Percentiles rank a stretch among this genome's conserved stretches.
Conservation (phyloP, 2,797 vertebrate species). For the Epinephelus awoara region DNA sequence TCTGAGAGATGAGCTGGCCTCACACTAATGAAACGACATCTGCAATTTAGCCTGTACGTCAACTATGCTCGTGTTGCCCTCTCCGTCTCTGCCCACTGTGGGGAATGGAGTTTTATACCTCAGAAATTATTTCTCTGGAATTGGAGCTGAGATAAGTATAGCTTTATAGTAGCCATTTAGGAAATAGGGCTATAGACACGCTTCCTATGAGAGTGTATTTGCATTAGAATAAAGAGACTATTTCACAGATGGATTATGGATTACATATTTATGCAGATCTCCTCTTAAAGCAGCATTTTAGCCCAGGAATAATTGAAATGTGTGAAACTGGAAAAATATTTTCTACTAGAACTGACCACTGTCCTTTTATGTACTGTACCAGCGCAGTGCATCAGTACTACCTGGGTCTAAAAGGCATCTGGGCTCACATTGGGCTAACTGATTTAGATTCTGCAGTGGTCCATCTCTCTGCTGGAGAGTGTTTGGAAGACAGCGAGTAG, state of each 20-base stretch:
- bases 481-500: constrained; percentile 32
- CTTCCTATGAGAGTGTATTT: constrained; percentile 38
- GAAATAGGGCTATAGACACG: constrained; percentile 20
- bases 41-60: constrained; percentile 75
- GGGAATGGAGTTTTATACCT: constrained; percentile 55
- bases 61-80: constrained; percentile 54
- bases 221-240: constrained; percentile 37
- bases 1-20: constrained; percentile 72
- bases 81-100: constrained; percentile 49
- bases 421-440: constrained; percentile 21
- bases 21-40: constrained; percentile 79
- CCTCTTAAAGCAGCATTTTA: constrained; percentile 32
- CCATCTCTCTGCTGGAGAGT: constrained; percentile 34
- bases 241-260: constrained; percentile 48
- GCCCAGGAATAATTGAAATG: constrained; percentile 32
- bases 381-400: constrained; percentile 10
- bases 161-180: constrained; percentile 24
- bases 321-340: constrained; percentile 30
- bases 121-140: constrained; percentile 39
- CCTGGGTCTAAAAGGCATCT: constrained; percentile 36
- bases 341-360: not conserved
- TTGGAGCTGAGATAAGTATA: constrained; percentile 19
- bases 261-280: constrained; percentile 33
- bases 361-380: constrained; percentile 19
- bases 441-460: constrained; percentile 61